Evolutionary conservation across 2,797 vertebrate species (phyloP).

Genomic region (Zenarchopterus dispar): DNA sequence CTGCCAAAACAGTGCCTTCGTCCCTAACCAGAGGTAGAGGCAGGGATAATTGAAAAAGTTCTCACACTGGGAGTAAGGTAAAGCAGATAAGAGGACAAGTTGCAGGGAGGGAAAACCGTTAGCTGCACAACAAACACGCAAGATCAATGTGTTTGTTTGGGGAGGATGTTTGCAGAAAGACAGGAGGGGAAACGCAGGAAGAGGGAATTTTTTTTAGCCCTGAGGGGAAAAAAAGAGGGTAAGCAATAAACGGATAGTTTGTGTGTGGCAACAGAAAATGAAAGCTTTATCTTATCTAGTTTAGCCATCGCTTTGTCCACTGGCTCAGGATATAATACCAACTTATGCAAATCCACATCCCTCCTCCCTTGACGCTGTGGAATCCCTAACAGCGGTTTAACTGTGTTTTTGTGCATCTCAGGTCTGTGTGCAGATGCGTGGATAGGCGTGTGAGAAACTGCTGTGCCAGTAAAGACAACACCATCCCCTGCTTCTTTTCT

Average conservation of each 20-base stretch:
- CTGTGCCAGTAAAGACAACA: constrained; percentile 51
- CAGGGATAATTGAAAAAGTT: constrained; percentile 78
- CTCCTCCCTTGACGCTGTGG: constrained; percentile 54
- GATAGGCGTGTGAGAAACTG: constrained; percentile 37
- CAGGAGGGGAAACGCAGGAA: constrained; percentile 17
- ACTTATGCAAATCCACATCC: constrained; percentile 78
- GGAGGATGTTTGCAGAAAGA: constrained; percentile 32
- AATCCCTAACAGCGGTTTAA: constrained; percentile 47
- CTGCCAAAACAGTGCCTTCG: constrained; percentile 69
- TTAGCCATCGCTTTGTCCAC: constrained; percentile 70
- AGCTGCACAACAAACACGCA: constrained; percentile 49
- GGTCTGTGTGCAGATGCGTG: constrained; percentile 20
- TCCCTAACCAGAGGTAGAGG: constrained; percentile 64
- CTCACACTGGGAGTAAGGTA: constrained; percentile 63
- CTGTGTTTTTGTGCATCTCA: constrained; percentile 44
- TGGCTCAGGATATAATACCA: constrained; percentile 72
- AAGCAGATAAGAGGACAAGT: constrained; percentile 68
- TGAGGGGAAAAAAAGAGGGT: constrained; percentile 11
- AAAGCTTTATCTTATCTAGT: constrained; percentile 69
- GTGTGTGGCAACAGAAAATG: constrained; percentile 51
- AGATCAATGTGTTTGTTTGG: constrained; percentile 39
- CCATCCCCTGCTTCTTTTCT: constrained; percentile 15
- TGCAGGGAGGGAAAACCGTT: constrained; percentile 29
- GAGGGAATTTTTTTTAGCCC: constrained; percentile 28
- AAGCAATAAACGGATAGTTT: constrained; percentile 45